A percentile compares a stretch with the other conserved stretches of the same genome.
These are phyloP conservation scores for Ailurus styani DNA, from an alignment of 2,113 vertebrate genomes.

Conservation along the genomic window DNA sequence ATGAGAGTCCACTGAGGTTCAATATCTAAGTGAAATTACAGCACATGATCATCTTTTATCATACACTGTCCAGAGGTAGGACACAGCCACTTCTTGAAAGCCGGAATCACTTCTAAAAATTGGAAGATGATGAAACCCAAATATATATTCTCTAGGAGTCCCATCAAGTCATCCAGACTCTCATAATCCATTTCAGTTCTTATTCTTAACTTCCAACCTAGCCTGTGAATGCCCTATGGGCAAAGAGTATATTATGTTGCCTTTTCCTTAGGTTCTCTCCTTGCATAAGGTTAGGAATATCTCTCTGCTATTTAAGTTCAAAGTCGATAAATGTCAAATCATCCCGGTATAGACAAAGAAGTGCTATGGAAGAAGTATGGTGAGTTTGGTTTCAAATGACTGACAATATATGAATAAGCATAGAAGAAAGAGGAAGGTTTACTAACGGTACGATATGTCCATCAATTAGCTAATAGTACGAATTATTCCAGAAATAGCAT, in stretches of 20 bases:
- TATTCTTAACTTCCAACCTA: not conserved
- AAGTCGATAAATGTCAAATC: not conserved
- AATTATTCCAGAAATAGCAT: not conserved
- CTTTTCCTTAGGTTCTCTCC: not conserved
- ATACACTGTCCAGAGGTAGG: not conserved
- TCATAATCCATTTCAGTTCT: not conserved
- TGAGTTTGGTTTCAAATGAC: not conserved
- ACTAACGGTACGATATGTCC: not conserved
- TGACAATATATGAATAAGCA: not conserved
- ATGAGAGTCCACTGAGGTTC: not conserved
- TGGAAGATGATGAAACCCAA: not conserved
- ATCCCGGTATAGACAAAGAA: not conserved
- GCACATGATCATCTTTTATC: not conserved
- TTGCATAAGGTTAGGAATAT: not conserved
- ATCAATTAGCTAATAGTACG: not conserved
- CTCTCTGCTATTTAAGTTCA: not conserved
- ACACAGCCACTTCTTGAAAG: not conserved
- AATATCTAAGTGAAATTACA: not conserved
- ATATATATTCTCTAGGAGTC: not conserved
- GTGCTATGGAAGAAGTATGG: not conserved
- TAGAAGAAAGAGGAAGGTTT: not conserved
- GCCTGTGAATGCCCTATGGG: not conserved
- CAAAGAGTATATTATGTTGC: not conserved
- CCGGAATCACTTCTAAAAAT: not conserved
- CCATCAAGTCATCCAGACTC: not conserved